Evolutionary conservation across 1,140 invertebrate species (phyloP), one percentile per base, ranked within the genome.

Genomic region (Reticulitermes speratus): DNA sequence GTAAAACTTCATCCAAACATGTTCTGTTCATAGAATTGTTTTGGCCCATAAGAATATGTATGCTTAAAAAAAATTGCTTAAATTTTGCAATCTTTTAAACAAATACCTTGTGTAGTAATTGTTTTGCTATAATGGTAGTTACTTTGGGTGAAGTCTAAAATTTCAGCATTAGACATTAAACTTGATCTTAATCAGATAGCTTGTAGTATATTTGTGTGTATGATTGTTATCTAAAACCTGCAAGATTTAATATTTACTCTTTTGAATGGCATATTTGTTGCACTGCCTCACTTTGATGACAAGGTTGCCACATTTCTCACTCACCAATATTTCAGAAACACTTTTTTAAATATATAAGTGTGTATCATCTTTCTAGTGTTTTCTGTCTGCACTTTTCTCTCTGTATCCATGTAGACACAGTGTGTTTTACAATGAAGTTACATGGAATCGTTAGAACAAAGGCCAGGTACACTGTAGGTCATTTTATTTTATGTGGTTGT

Each of bases 291-390:
- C 65, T 30, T 75, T 75, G 65, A 75, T 75, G 65, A 75, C 65
- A 75, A 75, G n/a, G 65, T 75, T 75, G 65, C 65, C 65, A 75
- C 65, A 30, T 75, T 75, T 75, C 25, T 75, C 65, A 69, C 65
- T 9, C 12, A 75, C n/a, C 11, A n/a, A 30, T 75, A 30, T 75
- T n/a, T 75, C 25, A 75, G 30, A 75, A 75, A n/a, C 16, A n/a
- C n/a, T 75, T 30, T 69, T 16, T 75, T 7, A 11, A 30, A 8
- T 75, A 1, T 30, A 9, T 75, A 55, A 55, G 19, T 55, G 19
- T 55, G 14, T 75, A 75, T 75, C n/a, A 75, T 30, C 25, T 75
- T 75, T 75, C 65, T 30, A 30, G 25, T 75, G 65, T 75, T 30
- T 75, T 30, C 65, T 75, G 25, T 65, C 7, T 75, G 65, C 65